Evolutionary conservation across 2,113 vertebrate genomes (phyloP), one percentile per base, ranked within the genome.

Genomic region (Pachyramphus minor): DNA sequence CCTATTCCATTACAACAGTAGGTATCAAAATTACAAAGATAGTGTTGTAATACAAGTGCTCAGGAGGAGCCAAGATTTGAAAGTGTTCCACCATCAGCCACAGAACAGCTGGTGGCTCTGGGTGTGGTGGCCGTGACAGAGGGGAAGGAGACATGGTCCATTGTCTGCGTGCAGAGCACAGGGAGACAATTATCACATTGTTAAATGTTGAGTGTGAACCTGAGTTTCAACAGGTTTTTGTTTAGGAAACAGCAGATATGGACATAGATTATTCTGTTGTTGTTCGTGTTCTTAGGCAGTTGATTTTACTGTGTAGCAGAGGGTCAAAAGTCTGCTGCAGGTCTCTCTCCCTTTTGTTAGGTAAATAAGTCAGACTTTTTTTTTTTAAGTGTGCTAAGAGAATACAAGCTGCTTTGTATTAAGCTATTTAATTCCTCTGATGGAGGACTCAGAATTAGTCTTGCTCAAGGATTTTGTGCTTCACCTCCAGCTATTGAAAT

Each of bases 61-160:
- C 37, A 21, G 42, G 55, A 62, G 24, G 49, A 42, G 14, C 33
- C 31, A 49, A 47, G 47, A 13, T 18, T 19, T 5, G 5, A 7
- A 15, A n/a, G 24, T 22, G 8, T 82, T 44, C 33, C 28, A n/a
- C 49, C 31, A 23, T 67, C 49, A 44, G 19, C 17, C 59, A 28
- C 30, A 73, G n/a, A 47, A 19, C 21, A 60, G 27, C 47, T 27
- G 5, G 1, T 42, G 39, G 22, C 50, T 88, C 49, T 66, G 64
- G 28, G 49, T 6, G 2, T 5, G 13, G 73, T 9, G 42, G 41
- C 19, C 24, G 1, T 8, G 49, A 27, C 28, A 21, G 22, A 21
- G 28, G 5, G 20, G 24, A 33, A 47, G 62, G 22, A 52, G 58
- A 15, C 37, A 24, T 0, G 0, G 39, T 64, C 41, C 39, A 5